Evolutionary conservation across 2,113 vertebrate genomes (phyloP), one percentile per base, ranked within the genome.

Genomic region (Fulmarus glacialis): DNA sequence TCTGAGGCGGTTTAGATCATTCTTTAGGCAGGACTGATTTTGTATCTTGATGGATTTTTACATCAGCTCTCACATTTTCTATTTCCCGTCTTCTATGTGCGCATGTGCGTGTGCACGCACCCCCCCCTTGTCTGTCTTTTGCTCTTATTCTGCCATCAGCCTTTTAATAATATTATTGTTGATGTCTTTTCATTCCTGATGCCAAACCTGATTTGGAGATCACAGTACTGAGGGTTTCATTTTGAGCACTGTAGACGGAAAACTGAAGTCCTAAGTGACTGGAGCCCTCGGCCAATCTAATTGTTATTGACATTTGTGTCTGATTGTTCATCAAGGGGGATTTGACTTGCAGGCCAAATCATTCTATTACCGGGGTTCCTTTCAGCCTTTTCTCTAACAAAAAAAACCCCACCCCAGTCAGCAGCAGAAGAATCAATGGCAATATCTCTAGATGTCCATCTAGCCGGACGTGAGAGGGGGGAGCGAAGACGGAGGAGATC

Each of bases 251-350:
- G 97, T 87, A 98, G 98, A 98, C 74, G 96, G 98, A 97, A 97
- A 95, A 94, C 60, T 84, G 97, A 98, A 97, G 98, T 97, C 98
- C 97, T 98, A 98, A 99, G 98, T 98, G 98, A 99, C 98, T 98
- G 97, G 75, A 98, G 98, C 97, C 97, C 91, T 93, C 15, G 72
- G 98, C 97, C 98, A 98, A 99, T 98, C 97, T 98, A 98, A 99
- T 99, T 99, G 97, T 98, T 98, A 99, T 99, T 98, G 98, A 98
- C 97, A 94, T 99, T 95, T 98, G 98, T 98, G 98, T 98, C 98
- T 98, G 98, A 98, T 97, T 97, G 98, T 98, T 98, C 98, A 98
- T 98, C 98, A 98, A 97, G 97, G 96, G 87, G 92, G 97, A 96
- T 89, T 98, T 97, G 97, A 95, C 97, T 96, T 63, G 88, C 87